Percentiles rank a stretch among this genome's conserved stretches.
Evolutionary conservation across 1,140 invertebrate genomes (phyloP).

Genomic region (Atta cephalotes): DNA sequence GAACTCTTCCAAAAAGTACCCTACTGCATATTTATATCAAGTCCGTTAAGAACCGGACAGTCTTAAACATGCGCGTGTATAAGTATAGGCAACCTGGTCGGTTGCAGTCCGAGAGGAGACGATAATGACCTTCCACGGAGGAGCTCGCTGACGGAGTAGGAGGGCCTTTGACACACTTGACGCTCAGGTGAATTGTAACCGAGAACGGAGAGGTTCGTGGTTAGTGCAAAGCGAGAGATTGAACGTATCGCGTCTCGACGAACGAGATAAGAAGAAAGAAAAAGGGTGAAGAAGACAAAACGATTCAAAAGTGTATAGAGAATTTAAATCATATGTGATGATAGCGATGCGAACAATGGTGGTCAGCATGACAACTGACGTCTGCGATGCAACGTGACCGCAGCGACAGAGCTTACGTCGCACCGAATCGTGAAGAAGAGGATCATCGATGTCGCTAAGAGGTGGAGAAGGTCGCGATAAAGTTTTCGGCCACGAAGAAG

Average conservation of each 20-base stretch:
- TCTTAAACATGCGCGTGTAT: slow-evolving; percentile 17
- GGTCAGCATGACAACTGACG: not conserved
- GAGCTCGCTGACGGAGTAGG: slow-evolving; percentile 82
- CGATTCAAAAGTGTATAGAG: not conserved
- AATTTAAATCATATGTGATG: slow-evolving; percentile 21
- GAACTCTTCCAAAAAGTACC: not conserved
- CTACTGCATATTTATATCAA: slow-evolving; percentile 34
- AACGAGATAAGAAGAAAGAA: slow-evolving; percentile 27
- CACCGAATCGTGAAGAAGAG: slow-evolving; percentile 22
- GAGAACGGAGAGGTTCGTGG: slow-evolving; percentile 77
- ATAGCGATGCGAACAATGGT: not conserved
- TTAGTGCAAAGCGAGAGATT: slow-evolving; percentile 85
- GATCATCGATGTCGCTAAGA: slow-evolving; percentile 7
- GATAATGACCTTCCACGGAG: slow-evolving; percentile 85
- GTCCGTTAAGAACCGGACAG: not conserved
- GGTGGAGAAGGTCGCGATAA: slow-evolving; percentile 46
- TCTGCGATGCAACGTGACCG: slow-evolving; percentile 36
- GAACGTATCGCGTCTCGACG: slow-evolving; percentile 78
- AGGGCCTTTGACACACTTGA: slow-evolving; percentile 86
- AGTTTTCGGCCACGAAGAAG: slow-evolving; percentile 18
- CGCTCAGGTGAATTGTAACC: slow-evolving; percentile 82
- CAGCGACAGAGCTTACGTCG: not conserved
- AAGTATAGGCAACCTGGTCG: slow-evolving; percentile 16
- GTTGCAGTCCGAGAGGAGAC: slow-evolving; percentile 75
- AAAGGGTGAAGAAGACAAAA: slow-evolving; percentile 11